Conservation (phyloP, 2,113 vertebrate genomes). For the Pyxicephalus adspersus region DNA sequence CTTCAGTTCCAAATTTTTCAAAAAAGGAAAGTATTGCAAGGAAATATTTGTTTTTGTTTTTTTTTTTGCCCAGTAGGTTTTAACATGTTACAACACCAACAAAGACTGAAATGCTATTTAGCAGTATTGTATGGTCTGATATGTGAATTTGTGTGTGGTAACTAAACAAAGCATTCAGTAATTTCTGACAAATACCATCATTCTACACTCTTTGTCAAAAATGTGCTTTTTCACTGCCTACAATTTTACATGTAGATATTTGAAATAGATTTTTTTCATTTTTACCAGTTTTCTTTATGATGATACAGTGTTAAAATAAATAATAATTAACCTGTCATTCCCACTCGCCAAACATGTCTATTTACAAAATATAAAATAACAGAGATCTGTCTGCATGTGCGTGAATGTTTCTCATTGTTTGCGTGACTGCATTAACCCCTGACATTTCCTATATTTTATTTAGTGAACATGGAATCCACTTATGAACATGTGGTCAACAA, state of each 20-base stretch:
- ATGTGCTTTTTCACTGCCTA: conserved; percentile 99
- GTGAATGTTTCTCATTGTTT: conserved; percentile 64
- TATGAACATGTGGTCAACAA: neutral
- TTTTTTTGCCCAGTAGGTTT: conserved; percentile 77
- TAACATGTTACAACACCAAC: conserved; percentile 65
- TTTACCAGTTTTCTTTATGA: conserved; percentile 85
- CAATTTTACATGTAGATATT: conserved; percentile 93
- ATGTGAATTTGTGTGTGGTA: conserved; percentile 88
- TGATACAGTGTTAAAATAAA: conserved; percentile 88
- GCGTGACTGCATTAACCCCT: conserved; percentile 49
- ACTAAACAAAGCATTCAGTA: conserved; percentile 82
- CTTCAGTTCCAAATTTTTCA: conserved; percentile 75
- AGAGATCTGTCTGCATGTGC: conserved; percentile 74
- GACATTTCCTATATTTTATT: conserved; percentile 3
- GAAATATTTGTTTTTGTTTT: conserved; percentile 74
- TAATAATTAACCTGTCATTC: conserved; percentile 87
- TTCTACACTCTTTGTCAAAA: conserved; percentile 84
- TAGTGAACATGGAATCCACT: neutral
- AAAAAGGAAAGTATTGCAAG: conserved; percentile 80
- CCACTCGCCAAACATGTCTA: conserved; percentile 86
- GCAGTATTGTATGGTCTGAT: conserved; percentile 89
- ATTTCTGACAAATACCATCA: conserved; percentile 81
- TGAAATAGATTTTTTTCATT: conserved; percentile 87
- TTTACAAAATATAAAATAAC: conserved; percentile 75
- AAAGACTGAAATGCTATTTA: conserved; percentile 78